These are phyloP conservation scores for Malacosoma neustria DNA, from an alignment of 2,888 invertebrate genomes.

Conservation along the genomic window DNA sequence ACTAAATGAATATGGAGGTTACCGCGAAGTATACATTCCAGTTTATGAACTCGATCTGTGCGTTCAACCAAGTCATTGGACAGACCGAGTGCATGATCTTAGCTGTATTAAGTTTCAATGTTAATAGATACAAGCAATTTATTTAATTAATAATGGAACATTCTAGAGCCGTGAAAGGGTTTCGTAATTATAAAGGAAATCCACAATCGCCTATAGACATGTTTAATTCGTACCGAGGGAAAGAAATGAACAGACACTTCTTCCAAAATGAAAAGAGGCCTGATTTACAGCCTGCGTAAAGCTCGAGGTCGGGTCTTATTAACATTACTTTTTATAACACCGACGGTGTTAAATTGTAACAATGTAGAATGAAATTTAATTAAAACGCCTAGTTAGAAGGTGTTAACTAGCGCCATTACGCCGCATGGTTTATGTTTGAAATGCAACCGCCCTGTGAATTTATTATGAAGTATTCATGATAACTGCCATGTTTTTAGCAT, in stretches of 20 bases:
- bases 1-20: too few relatives aligned
- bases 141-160: too few relatives aligned
- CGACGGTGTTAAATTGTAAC: slow-evolving; percentile 61
- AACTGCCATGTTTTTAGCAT: slow-evolving; percentile 1
- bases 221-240: slow-evolving; percentile 55
- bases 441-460: slow-evolving; percentile 21
- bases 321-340: slow-evolving; percentile 71
- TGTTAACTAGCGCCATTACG: slow-evolving; percentile 57
- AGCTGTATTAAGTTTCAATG: too few relatives aligned
- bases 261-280: slow-evolving; percentile 62
- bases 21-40: too few relatives aligned
- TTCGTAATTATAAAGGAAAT: slow-evolving; percentile 25
- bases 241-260: slow-evolving; percentile 66
- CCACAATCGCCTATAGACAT: slow-evolving; percentile 53
- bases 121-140: too few relatives aligned
- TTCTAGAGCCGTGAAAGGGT: too few relatives aligned
- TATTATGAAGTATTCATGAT: slow-evolving; percentile 15
- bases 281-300: slow-evolving; percentile 66
- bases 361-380: slow-evolving; percentile 67
- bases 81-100: too few relatives aligned
- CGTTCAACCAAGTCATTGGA: too few relatives aligned
- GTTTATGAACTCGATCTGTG: too few relatives aligned
- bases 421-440: slow-evolving; percentile 28
- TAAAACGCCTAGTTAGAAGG: slow-evolving; percentile 58
- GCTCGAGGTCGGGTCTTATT: slow-evolving; percentile 59